These are phyloP conservation scores for Philotrypesis tridentata DNA, from an alignment of 1,140 invertebrate species.

Conservation along the genomic window DNA sequence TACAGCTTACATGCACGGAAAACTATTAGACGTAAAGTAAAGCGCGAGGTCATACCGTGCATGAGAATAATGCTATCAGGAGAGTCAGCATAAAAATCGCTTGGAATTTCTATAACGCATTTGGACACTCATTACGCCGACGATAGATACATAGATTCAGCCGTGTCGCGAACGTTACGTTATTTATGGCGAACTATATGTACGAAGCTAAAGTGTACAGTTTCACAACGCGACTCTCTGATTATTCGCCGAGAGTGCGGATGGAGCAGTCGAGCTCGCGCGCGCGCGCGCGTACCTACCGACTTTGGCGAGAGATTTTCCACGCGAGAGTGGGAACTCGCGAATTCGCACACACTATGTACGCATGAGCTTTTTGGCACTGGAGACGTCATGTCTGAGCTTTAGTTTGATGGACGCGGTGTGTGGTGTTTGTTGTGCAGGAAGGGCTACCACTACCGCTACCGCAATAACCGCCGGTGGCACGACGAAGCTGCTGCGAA, in stretches of 20 bases:
- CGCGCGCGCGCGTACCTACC: too few species aligned
- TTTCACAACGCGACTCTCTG: not conserved
- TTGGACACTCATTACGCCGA: not conserved
- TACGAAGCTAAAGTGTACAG: not conserved
- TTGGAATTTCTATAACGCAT: not conserved
- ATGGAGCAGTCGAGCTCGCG: too few species aligned
- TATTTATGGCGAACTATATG: not conserved
- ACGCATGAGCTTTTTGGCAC: slow-evolving; percentile 3
- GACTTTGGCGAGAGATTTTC: not conserved
- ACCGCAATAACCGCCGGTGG: slow-evolving; percentile 45
- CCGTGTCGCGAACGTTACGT: not conserved
- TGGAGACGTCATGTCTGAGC: slow-evolving; percentile 55
- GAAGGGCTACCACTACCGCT: slow-evolving; percentile 68
- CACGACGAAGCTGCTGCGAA: slow-evolving; percentile 69
- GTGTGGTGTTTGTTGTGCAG: slow-evolving; percentile 70
- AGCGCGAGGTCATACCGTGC: not conserved
- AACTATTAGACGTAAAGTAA: not conserved
- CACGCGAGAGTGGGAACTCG: too few species aligned
- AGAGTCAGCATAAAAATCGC: not conserved
- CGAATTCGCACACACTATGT: not conserved
- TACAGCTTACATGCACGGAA: too few species aligned
- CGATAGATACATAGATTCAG: not conserved
- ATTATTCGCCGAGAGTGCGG: not conserved
- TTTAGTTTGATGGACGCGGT: slow-evolving; percentile 66
- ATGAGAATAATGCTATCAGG: not conserved